These are phyloP conservation scores for Chrysocyon brachyurus DNA, from an alignment of 2,797 vertebrate genomes.

Conservation along the genomic window DNA sequence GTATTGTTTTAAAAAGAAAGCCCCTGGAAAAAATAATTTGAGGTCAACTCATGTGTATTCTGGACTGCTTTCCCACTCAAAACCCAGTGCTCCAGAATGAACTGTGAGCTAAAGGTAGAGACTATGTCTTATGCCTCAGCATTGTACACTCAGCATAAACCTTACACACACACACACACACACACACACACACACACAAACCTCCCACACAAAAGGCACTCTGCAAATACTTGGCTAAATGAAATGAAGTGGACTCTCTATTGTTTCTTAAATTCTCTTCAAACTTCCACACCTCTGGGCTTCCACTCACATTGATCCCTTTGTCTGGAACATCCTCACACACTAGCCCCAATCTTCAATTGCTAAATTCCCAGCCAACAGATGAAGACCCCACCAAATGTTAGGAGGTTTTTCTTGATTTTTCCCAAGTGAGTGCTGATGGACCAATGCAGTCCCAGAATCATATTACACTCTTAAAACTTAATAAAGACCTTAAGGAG, in stretches of 20 bases:
- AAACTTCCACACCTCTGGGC: neutral
- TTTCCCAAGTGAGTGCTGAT: neutral
- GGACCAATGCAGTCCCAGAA: neutral
- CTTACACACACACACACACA: too few species aligned
- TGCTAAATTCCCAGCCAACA: neutral
- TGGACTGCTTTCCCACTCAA: neutral
- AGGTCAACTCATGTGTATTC: neutral
- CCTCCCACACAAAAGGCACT: neutral
- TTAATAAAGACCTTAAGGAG: neutral
- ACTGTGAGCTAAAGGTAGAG: neutral
- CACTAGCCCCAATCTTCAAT: neutral
- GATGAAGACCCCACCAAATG: neutral
- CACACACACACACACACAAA: too few species aligned
- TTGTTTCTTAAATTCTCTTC: neutral
- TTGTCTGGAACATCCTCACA: neutral
- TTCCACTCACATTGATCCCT: neutral
- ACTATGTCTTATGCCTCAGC: neutral
- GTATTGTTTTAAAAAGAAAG: neutral
- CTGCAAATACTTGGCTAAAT: neutral
- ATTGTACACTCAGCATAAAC: neutral
- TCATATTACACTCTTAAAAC: neutral
- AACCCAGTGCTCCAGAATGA: neutral
- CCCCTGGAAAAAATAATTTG: constrained; percentile 22
- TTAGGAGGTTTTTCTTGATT: neutral
- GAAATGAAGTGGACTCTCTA: neutral